Evolutionary conservation across 2,113 vertebrate species (phyloP).

Genomic region (Platichthys stellatus): DNA sequence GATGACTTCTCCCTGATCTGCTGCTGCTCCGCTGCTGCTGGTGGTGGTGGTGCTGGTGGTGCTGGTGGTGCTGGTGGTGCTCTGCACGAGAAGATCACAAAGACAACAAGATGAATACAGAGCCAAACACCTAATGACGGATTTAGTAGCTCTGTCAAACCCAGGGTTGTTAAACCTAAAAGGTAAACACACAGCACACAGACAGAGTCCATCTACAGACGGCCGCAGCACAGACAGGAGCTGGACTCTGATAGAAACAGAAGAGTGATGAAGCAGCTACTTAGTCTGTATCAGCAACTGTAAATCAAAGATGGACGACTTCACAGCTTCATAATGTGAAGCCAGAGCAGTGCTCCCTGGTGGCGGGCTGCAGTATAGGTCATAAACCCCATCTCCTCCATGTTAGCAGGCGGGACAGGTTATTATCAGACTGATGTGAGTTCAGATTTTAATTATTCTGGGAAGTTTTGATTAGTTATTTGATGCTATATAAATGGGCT

Average conservation of each 20-base stretch:
- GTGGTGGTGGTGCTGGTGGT: neutral
- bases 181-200: slow-evolving; percentile 22
- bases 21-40: slow-evolving; percentile 45
- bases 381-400: neutral
- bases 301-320: neutral
- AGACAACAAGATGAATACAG: neutral
- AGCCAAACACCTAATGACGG: neutral
- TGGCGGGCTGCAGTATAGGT: neutral
- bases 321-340: neutral
- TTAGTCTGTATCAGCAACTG: neutral
- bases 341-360: neutral
- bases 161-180: neutral
- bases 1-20: slow-evolving; percentile 87
- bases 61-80: neutral
- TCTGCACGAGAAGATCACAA: slow-evolving; percentile 45
- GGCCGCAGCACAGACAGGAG: neutral
- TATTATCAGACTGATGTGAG: too few species aligned
- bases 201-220: slow-evolving; percentile 3
- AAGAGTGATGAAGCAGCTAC: neutral
- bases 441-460: too few species aligned
- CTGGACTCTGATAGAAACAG: neutral
- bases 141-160: slow-evolving; percentile 3
- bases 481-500: too few species aligned
- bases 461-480: too few species aligned
- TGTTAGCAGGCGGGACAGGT: too few species aligned